These are phyloP conservation scores for Aphodius granarius DNA, from an alignment of 2,888 invertebrate genomes.

Conservation along the genomic window DNA sequence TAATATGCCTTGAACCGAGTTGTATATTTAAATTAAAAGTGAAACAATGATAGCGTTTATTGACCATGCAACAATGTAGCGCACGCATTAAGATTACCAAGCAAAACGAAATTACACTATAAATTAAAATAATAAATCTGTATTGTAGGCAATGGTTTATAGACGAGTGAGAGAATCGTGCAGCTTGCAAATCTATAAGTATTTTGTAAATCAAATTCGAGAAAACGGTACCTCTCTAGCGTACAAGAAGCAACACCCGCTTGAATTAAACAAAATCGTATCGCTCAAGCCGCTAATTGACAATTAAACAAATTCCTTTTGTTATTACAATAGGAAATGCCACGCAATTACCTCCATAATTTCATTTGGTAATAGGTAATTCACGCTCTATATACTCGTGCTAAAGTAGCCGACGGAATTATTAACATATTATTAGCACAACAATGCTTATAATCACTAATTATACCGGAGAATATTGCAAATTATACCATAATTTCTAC, in stretches of 20 bases:
- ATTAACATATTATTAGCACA: background rate
- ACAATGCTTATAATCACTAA: background rate
- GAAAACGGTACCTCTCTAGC: background rate
- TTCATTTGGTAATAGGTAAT: background rate
- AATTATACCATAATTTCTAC: background rate
- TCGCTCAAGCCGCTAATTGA: background rate
- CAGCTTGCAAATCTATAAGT: background rate
- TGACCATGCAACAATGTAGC: slow-evolving; percentile 10
- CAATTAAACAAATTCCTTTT: background rate
- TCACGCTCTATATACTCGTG: background rate
- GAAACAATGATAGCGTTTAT: slow-evolving; percentile 14
- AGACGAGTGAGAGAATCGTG: background rate
- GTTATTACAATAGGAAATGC: background rate
- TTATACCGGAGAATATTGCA: background rate
- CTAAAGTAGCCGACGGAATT: background rate
- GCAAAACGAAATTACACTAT: background rate
- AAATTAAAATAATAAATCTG: background rate
- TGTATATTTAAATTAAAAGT: slow-evolving; percentile 8
- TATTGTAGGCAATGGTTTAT: background rate
- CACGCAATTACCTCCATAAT: background rate
- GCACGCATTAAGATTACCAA: background rate
- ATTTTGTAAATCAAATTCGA: background rate
- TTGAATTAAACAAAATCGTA: background rate
- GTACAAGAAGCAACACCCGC: background rate
- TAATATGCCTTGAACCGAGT: background rate